These are phyloP conservation scores for Mesorhabditis spiculigera DNA, from an alignment of 2,888 invertebrate genomes.

Conservation along the genomic window DNA sequence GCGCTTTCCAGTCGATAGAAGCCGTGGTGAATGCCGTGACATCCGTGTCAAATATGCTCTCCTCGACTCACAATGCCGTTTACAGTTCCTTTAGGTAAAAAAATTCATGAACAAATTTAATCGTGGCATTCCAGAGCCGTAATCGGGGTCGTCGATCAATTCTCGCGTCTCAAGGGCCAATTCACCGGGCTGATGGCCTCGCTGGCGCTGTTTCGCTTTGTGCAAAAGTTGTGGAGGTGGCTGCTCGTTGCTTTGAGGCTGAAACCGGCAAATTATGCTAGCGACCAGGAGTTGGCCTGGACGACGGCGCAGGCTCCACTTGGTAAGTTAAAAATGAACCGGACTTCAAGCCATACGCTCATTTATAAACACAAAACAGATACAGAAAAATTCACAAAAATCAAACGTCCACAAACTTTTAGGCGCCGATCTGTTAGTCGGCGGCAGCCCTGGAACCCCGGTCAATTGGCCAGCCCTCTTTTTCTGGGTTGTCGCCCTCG, in stretches of 20 bases:
- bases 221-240: conserved; percentile 60
- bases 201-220: conserved; percentile 31
- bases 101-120: background rate
- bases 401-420: conserved; percentile 10
- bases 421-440: conserved; percentile 36
- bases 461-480: conserved; percentile 79
- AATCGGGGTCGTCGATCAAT: conserved; percentile 90
- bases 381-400: conserved; percentile 8
- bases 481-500: conserved; percentile 82
- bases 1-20: conserved; percentile 91
- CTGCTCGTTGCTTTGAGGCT: conserved; percentile 69
- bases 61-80: conserved; percentile 90
- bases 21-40: conserved; percentile 81
- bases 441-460: conserved; percentile 18
- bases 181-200: conserved; percentile 34
- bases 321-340: conserved; percentile 18
- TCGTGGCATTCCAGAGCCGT: conserved; percentile 69
- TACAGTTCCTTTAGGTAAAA: conserved; percentile 77
- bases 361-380: background rate
- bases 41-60: conserved; percentile 91
- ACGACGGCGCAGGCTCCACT: conserved; percentile 33
- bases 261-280: conserved; percentile 59
- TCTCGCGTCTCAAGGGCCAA: conserved; percentile 72
- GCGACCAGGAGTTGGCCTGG: conserved; percentile 58
- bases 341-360: too few relatives aligned